phyloP scores from a whole-genome alignment of 2,797 vertebrate genomes.

The Nasua narica region DNA sequence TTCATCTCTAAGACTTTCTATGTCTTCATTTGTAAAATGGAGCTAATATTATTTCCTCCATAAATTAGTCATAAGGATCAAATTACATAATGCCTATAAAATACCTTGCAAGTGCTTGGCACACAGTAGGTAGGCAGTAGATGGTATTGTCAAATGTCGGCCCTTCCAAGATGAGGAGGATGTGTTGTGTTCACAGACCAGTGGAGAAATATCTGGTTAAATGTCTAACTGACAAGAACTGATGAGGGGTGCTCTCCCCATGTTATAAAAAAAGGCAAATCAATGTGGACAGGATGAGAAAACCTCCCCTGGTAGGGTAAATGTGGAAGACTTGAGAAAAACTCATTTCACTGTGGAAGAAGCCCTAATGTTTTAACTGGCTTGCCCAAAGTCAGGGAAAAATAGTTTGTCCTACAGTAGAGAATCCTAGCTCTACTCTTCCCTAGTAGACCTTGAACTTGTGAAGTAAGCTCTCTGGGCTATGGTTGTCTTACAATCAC shows the following conservation, averaged over 20 bases:
- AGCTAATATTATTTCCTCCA: neutral
- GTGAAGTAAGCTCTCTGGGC: neutral
- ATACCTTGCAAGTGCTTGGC: neutral
- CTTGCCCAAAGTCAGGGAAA: neutral
- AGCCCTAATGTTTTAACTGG: neutral
- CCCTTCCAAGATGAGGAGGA: neutral
- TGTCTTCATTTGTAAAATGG: neutral
- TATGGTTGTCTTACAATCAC: neutral
- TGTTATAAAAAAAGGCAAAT: neutral
- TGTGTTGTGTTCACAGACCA: neutral
- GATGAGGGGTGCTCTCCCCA: neutral
- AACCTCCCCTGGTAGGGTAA: neutral
- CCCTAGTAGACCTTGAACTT: neutral
- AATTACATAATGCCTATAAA: neutral
- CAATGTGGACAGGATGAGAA: neutral
- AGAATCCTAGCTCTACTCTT: neutral
- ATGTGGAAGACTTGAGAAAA: neutral
- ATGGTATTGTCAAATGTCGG: neutral
- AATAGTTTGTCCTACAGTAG: neutral
- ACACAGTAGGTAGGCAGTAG: neutral
- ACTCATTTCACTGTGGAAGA: neutral
- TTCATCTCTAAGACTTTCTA: neutral
- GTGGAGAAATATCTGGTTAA: neutral
- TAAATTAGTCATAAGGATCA: neutral
- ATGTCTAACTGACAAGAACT: neutral